Conservation (phyloP, 92 coral and sea anemone genomes). For the Diadumene lineata region DNA sequence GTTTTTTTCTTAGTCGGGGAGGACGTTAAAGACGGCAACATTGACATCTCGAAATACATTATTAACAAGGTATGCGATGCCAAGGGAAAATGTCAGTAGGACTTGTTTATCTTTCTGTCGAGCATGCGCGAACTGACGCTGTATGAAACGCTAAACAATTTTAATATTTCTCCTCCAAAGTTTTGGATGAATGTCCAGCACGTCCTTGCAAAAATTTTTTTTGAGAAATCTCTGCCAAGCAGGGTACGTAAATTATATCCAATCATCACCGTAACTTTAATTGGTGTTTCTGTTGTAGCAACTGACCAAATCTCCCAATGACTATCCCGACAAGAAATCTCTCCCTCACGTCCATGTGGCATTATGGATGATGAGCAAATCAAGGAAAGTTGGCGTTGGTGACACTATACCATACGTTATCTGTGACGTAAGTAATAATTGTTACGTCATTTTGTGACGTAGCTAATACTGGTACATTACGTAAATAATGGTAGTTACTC, state of each 20-base stretch:
- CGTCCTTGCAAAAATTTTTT: too few species aligned
- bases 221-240: too few species aligned
- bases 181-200: too few species aligned
- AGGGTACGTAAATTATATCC: too few species aligned
- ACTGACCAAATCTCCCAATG: constrained; percentile 95
- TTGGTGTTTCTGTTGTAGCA: constrained; percentile 59
- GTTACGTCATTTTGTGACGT: not conserved
- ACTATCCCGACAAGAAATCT: constrained; percentile 99
- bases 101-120: too few species aligned
- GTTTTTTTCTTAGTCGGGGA: constrained; percentile 78
- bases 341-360: constrained; percentile 98
- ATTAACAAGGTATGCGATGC: constrained; percentile 46
- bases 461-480: not conserved
- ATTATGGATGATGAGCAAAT: constrained; percentile 92
- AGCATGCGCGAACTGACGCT: too few species aligned
- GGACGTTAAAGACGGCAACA: constrained; percentile 75
- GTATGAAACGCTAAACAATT: too few species aligned
- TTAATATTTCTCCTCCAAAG: too few species aligned
- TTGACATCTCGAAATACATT: constrained; percentile 76
- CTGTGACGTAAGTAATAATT: constrained; percentile 83
- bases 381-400: constrained; percentile 88
- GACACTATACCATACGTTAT: constrained; percentile 96
- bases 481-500: too few species aligned
- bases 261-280: too few species aligned
- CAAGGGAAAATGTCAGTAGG: too few species aligned